phyloP scores from a whole-genome alignment of 2,797 vertebrate genomes.

The Bradypodion pumilum region DNA sequence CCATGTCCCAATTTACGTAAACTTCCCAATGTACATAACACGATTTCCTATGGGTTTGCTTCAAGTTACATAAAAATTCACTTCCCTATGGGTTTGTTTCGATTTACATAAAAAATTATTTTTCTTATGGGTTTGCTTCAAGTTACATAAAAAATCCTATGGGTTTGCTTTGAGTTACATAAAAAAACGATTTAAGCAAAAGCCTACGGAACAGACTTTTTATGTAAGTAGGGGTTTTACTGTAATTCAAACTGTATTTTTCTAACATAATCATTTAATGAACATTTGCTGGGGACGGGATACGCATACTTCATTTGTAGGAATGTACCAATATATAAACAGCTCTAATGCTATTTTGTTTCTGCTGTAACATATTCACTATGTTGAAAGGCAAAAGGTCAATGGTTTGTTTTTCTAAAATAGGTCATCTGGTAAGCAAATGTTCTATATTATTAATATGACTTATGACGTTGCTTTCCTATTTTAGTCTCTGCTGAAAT shows the following conservation, averaged over 20 bases:
- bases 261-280: constrained; percentile 5
- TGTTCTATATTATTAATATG: not conserved
- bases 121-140: no score
- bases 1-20: no score
- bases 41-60: no score
- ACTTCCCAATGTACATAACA: no score
- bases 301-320: not conserved
- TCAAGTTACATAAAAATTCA: no score
- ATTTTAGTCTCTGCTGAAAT: constrained; percentile 49
- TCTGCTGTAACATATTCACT: not conserved
- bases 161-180: no score
- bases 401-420: not conserved
- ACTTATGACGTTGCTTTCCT: constrained; percentile 7
- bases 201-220: no score
- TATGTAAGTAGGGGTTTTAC: no score
- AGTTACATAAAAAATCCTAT: no score
- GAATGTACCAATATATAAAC: not conserved
- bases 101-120: no score
- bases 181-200: no score
- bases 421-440: constrained; percentile 21
- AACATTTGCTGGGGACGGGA: not conserved
- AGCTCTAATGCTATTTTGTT: not conserved
- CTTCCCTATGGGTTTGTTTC: no score
- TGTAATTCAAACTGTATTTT: not conserved
- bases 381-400: not conserved